These are phyloP conservation scores for Chiloscyllium punctatum DNA, from an alignment of 2,797 vertebrate species.

Conservation along the genomic window DNA sequence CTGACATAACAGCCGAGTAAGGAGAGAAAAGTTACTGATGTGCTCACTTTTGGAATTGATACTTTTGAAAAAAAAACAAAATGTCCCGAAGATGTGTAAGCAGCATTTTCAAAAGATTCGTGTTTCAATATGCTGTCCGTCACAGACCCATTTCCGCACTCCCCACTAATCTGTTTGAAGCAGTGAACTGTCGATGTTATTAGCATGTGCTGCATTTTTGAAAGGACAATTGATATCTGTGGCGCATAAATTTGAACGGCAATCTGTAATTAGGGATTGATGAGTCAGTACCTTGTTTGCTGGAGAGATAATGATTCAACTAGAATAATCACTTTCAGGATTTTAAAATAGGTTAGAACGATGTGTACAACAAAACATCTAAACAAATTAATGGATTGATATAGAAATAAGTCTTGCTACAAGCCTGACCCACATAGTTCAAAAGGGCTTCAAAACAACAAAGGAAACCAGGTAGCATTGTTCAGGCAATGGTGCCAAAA, in stretches of 20 bases:
- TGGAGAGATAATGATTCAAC: slow-evolving; percentile 18
- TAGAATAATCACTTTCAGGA: not conserved
- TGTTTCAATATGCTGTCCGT: not conserved
- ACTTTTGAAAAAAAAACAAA: not conserved
- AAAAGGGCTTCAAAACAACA: not conserved
- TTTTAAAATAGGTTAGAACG: not conserved
- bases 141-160: not conserved
- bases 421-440: not conserved
- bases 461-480: not conserved
- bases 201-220: not conserved
- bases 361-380: not conserved
- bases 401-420: not conserved
- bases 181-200: not conserved
- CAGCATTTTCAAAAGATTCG: not conserved
- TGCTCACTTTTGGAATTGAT: not conserved
- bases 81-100: not conserved
- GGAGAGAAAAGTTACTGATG: not conserved
- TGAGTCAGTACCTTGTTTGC: not conserved
- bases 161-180: not conserved
- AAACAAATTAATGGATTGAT: not conserved
- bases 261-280: slow-evolving; percentile 12
- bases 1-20: not conserved
- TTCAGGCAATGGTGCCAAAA: not conserved
- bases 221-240: not conserved
- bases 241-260: slow-evolving; percentile 30